phyloP scores from a whole-genome alignment of 1,140 invertebrate genomes.

The Ectropis grisescens region DNA sequence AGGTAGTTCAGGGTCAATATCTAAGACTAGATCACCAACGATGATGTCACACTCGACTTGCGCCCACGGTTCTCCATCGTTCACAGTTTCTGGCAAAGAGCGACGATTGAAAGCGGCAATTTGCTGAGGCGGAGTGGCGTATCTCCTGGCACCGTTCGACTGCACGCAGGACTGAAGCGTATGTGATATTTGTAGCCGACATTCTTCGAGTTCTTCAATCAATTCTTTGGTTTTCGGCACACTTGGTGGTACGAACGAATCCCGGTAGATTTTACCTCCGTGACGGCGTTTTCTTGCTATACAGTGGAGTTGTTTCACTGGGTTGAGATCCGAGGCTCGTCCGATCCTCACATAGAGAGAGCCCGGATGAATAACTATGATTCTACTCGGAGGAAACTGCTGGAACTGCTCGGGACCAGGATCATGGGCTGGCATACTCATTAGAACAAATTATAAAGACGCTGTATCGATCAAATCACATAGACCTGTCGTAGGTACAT shows the following conservation, averaged over 20 bases:
- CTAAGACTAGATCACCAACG: conserved; percentile 80
- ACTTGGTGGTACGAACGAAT: conserved; percentile 76
- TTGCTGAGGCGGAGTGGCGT: conserved; percentile 89
- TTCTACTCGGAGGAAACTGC: conserved; percentile 81
- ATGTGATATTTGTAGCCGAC: conserved; percentile 83
- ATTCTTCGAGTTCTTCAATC: conserved; percentile 85
- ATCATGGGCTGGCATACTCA: conserved; percentile 48
- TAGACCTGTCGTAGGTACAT: no score
- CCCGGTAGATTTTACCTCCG: conserved; percentile 72
- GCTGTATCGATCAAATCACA: no score
- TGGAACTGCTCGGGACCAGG: conserved; percentile 62
- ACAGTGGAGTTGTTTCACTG: conserved; percentile 87
- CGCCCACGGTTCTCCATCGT: conserved; percentile 71
- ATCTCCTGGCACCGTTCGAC: conserved; percentile 82
- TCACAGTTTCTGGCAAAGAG: conserved; percentile 76
- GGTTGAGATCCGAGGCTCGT: conserved; percentile 89
- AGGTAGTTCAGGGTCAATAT: conserved; percentile 78
- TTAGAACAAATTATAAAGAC: no score
- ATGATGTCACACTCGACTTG: conserved; percentile 74
- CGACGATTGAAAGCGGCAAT: conserved; percentile 87
- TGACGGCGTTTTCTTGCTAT: conserved; percentile 79
- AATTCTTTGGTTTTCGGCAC: conserved; percentile 73
- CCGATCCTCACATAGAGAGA: conserved; percentile 91
- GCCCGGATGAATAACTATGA: conserved; percentile 96
- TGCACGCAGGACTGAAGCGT: conserved; percentile 88